phyloP scores from a whole-genome alignment of 2,797 vertebrate species.

The Neosilurus mollespiculum region DNA sequence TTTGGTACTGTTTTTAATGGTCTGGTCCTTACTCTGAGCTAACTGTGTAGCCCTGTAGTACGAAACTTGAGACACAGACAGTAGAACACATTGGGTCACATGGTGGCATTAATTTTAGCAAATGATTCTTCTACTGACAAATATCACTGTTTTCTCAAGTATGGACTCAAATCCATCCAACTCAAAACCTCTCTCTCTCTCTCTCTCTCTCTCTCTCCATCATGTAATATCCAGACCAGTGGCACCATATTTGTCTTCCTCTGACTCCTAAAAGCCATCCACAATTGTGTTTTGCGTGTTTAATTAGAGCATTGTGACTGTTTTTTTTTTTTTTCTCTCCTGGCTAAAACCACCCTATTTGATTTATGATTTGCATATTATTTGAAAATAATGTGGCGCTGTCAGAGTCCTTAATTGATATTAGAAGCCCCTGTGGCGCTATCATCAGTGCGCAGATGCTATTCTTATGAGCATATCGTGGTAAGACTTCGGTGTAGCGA shows the following conservation, averaged over 20 bases:
- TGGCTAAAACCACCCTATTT: not conserved
- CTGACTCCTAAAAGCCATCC: not conserved
- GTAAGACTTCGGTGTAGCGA: conserved; percentile 38
- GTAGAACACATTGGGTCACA: not conserved
- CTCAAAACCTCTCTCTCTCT: not conserved
- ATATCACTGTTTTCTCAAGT: not conserved
- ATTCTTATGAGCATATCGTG: conserved; percentile 6
- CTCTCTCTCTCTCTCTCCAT: not conserved
- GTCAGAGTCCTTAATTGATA: conserved; percentile 21
- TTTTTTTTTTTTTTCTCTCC: not conserved
- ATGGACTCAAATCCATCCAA: not conserved
- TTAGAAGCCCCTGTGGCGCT: not conserved
- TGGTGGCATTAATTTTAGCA: not conserved
- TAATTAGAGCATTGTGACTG: not conserved
- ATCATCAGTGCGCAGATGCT: conserved; percentile 36
- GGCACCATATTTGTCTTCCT: not conserved
- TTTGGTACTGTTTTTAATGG: not conserved
- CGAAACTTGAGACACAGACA: not conserved
- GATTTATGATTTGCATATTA: conserved; percentile 1
- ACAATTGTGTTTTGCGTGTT: not conserved
- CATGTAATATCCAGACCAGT: not conserved
- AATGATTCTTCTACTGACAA: not conserved
- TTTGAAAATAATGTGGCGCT: conserved; percentile 1
- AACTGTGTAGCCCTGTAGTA: not conserved
- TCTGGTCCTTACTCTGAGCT: not conserved